Percentiles rank a stretch among this genome's conserved stretches.
These are phyloP conservation scores for Drosophila dives DNA, from an alignment of 2,888 invertebrate species.

Conservation along the genomic window DNA sequence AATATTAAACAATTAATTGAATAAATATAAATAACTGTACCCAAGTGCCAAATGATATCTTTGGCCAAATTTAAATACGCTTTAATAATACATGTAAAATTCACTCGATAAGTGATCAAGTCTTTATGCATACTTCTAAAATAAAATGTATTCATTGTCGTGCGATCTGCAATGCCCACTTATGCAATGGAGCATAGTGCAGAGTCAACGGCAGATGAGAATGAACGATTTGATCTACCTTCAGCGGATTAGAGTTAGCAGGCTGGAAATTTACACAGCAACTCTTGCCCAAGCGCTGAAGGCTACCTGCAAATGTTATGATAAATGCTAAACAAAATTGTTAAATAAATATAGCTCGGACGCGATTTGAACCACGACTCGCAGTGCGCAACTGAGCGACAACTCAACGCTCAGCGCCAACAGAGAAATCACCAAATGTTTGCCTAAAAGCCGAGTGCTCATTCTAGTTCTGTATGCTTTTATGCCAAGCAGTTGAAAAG, in stretches of 20 bases:
- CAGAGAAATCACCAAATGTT: rapidly evolving
- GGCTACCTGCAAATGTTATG: constrained; percentile 43
- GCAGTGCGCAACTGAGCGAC: neutral
- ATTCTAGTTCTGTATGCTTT: constrained; percentile 8
- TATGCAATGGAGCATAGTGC: constrained; percentile 66
- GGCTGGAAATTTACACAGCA: constrained; percentile 62
- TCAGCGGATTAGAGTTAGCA: constrained; percentile 82
- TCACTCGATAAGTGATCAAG: neutral
- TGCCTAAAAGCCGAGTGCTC: neutral
- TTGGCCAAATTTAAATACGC: neutral
- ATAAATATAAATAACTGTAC: neutral
- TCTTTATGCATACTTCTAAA: neutral
- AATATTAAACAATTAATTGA: constrained; percentile 37
- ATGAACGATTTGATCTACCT: constrained; percentile 84
- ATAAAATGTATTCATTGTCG: constrained; percentile 72
- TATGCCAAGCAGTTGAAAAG: constrained; percentile 28
- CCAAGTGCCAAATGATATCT: neutral
- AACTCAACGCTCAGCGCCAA: constrained; percentile 35
- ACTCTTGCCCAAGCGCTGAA: constrained; percentile 83
- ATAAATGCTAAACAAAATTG: neutral
- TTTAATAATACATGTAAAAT: neutral
- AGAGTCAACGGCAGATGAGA: constrained; percentile 80
- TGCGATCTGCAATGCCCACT: constrained; percentile 71
- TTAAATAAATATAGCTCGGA: neutral
- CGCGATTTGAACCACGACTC: constrained; percentile 39